These are phyloP conservation scores for Amphiprion percula DNA, from an alignment of 2,113 vertebrate species.

Conservation along the genomic window DNA sequence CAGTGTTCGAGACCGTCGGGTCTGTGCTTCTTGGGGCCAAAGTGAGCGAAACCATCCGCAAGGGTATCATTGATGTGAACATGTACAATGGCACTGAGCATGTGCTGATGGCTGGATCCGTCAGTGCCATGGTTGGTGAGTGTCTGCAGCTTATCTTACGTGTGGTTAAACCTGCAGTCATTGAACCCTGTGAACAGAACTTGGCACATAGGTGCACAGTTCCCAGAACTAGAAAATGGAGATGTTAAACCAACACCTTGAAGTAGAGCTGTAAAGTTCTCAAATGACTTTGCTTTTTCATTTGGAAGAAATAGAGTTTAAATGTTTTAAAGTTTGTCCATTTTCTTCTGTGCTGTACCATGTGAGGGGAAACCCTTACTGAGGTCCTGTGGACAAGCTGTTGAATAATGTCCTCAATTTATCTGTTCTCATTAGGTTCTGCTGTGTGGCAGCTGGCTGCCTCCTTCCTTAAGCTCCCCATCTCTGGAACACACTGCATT, in stretches of 20 bases:
- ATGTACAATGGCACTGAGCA: constrained; percentile 87
- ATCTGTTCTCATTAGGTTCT: constrained; percentile 86
- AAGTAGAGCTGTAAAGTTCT: background rate
- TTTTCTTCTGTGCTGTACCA: too few species aligned
- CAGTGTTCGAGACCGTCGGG: constrained; percentile 94
- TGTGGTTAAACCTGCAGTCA: background rate
- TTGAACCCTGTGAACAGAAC: background rate
- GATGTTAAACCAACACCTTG: background rate
- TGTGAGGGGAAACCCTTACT: too few species aligned
- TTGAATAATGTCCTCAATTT: background rate
- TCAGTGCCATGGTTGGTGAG: constrained; percentile 96
- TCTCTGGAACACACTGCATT: constrained; percentile 98
- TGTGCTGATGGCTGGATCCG: constrained; percentile 90
- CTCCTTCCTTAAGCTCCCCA: constrained; percentile 97
- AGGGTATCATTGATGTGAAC: constrained; percentile 91
- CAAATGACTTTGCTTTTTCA: background rate
- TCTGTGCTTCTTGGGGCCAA: constrained; percentile 95
- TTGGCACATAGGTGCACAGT: background rate
- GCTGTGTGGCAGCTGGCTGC: constrained; percentile 97
- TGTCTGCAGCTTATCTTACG: constrained; percentile 16
- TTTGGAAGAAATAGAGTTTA: too few species aligned
- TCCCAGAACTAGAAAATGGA: background rate
- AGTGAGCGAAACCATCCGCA: constrained; percentile 97
- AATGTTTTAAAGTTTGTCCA: too few species aligned
- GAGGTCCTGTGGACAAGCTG: too few species aligned